These are phyloP conservation scores for Bufo bufo DNA, from an alignment of 2,113 vertebrate species.

Conservation along the genomic window DNA sequence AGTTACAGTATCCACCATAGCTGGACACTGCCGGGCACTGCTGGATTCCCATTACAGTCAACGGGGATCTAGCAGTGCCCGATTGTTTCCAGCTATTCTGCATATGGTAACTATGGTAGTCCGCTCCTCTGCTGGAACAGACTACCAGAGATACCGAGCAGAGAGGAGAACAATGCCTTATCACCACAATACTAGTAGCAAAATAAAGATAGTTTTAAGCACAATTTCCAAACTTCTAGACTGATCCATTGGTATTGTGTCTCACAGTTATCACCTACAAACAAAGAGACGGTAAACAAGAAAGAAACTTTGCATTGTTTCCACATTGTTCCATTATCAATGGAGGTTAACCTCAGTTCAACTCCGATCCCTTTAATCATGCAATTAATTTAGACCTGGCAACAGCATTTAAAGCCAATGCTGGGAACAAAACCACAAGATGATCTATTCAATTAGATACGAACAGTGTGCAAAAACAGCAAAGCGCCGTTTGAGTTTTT, in stretches of 20 bases:
- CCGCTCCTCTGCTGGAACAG: too few relatives aligned
- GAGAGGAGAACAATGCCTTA: too few relatives aligned
- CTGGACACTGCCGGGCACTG: too few relatives aligned
- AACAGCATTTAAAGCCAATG: conserved; percentile 34
- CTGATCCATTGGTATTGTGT: neutral
- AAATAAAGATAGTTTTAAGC: neutral
- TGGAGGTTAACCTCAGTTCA: conserved; percentile 50
- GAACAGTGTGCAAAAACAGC: conserved; percentile 45
- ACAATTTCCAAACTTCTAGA: neutral
- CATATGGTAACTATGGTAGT: too few relatives aligned
- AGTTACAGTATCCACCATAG: too few relatives aligned
- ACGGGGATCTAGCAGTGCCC: too few relatives aligned
- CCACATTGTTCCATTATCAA: conserved; percentile 7
- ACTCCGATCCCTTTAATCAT: conserved; percentile 42
- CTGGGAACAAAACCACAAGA: conserved; percentile 51
- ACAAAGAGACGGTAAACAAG: neutral
- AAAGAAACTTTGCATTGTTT: neutral
- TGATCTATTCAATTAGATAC: conserved; percentile 57
- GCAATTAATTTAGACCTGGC: conserved; percentile 45
- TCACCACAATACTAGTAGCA: too few relatives aligned
- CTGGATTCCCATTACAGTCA: too few relatives aligned
- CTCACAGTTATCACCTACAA: neutral
- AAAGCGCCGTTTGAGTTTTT: conserved; percentile 51
- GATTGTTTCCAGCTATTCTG: too few relatives aligned
- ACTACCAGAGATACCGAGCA: too few relatives aligned